Base-by-base conservation (phyloP, 2,113 vertebrate genomes). In the Hipposideros armiger region DNA sequence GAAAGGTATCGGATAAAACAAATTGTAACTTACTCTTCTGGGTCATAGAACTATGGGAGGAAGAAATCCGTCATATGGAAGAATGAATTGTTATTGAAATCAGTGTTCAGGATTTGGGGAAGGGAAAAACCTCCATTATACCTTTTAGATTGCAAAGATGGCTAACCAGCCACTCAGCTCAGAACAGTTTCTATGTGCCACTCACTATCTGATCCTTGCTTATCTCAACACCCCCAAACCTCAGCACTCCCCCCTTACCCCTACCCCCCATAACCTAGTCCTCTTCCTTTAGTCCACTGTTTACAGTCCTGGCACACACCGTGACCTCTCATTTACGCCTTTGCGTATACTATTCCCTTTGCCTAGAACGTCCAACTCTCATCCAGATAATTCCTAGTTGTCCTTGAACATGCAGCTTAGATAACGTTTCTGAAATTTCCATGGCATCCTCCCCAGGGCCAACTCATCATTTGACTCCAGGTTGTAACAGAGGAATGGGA, bases 1-100 rank as follows among this genome's bases (percentile, higher is more conserved):
- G 52, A 85, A 93, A 82, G 1, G 14, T 88, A 24, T 82, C 15
- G 85, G 26, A 82, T 72, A 50, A 97, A 89, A 60, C 42, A 60
- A 84, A 80, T 73, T 58, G 36, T 92, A 32, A 62, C 16, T 86
- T 69, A 50, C 3, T 74, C 56, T 77, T 77, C 58, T 54, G 28
- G 20, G 32, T 7, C 11, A 30, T n/a, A 93, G 64, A 70, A 52
- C 28, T 54, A 5, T 74, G 54, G 36, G 58, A 58, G 10, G 85
- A 90, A 87, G 30, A 95, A 95, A 85, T 67, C 11, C 13, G 88
- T 64, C 32, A 56, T 72, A 15, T 47, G 32, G 19, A 90, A 66
- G 14, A 66, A 72, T 50, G 40, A 54, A 85, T 91, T 73, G 67
- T 52, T 91, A 13, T 56, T 64, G 62, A 85, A 85, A 84, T 78